phyloP scores from a whole-genome alignment of 1,140 invertebrate species.

The Trypoxylus dichotomus region DNA sequence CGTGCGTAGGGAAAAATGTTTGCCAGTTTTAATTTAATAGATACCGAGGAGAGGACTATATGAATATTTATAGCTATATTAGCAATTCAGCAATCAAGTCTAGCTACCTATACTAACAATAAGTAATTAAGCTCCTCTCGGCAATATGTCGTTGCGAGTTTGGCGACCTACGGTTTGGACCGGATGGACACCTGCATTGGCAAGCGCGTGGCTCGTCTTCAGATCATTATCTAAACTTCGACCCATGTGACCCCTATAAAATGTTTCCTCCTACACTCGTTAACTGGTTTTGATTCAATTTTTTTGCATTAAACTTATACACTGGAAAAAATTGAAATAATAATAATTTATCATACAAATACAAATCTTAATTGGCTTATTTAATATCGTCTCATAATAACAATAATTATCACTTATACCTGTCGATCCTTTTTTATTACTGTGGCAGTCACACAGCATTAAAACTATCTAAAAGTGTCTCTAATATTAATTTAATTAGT shows the following conservation, averaged over 20 bases:
- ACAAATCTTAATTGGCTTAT: too few relatives aligned
- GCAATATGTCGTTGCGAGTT: slow-evolving; percentile 36
- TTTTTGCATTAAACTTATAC: slow-evolving; percentile 9
- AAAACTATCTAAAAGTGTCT: too few relatives aligned
- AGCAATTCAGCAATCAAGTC: slow-evolving; percentile 26
- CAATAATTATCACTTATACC: too few relatives aligned
- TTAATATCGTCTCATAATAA: too few relatives aligned
- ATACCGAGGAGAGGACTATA: neutral
- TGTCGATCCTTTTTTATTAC: too few relatives aligned
- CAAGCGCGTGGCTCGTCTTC: slow-evolving; percentile 42
- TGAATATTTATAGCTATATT: slow-evolving; percentile 31
- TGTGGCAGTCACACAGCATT: too few relatives aligned
- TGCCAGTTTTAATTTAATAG: too few relatives aligned
- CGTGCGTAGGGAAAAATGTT: too few relatives aligned
- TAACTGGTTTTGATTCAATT: slow-evolving; percentile 36
- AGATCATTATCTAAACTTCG: slow-evolving; percentile 44
- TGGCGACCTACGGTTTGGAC: slow-evolving; percentile 35
- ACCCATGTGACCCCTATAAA: slow-evolving; percentile 43
- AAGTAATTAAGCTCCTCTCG: slow-evolving; percentile 33
- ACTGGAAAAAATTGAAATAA: neutral
- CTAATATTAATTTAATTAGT: too few relatives aligned
- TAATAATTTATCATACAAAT: too few relatives aligned
- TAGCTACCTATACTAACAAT: slow-evolving; percentile 32
- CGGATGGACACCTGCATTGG: slow-evolving; percentile 43
- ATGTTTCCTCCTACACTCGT: slow-evolving; percentile 43